Evolutionary conservation across 2,797 vertebrate species (phyloP), one percentile per base, ranked within the genome.

Genomic region (Liasis olivaceus): DNA sequence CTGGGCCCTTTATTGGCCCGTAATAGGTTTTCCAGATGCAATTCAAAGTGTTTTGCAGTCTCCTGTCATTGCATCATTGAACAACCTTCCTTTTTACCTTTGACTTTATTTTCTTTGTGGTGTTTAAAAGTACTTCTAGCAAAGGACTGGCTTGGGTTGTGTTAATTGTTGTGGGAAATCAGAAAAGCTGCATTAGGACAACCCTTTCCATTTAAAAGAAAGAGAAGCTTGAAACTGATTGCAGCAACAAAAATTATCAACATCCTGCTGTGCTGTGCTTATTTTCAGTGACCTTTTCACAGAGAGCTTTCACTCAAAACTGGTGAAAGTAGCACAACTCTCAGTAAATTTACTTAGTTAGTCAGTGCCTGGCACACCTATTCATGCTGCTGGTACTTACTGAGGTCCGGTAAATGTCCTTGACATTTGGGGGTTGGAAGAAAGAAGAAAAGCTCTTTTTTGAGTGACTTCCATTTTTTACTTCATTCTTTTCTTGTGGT

Each of bases 391-490:
- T 91, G 62, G 91, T 92, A 91, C 64, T 96, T 96, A 96, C 91
- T 93, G 95, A 95, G 95, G 89, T 86, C 95, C 91, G 91, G 87
- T 95, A 92, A 96, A 96, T 92, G 93, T 85, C 95, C 96, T 96
- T 96, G 96, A 96, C 95, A 96, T 94, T 95, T 90, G 88, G 51
- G 15, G 85, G 42, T 51, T 95, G 47, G 91, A 96, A 95, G 90
- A 96, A 97, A 96, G 94, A 60, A 54, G 59, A 59, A 95, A 66
- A 0, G 14, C 2, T 26, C 24, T 14, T 85, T 94, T 95, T 87
- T 93, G 66, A 95, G 91, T 95, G 96, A 96, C 97, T 97, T 97
- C 94, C 95, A 93, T 95, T 97, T 91, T 92, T 96, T 93, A 59
- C 89, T 97, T 96, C 95, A 31, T 95, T 96, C 95, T 95, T 96